Evolutionary conservation across 2,888 invertebrate genomes (phyloP), one percentile per base, ranked within the genome.

Genomic region (Elysia crispata): DNA sequence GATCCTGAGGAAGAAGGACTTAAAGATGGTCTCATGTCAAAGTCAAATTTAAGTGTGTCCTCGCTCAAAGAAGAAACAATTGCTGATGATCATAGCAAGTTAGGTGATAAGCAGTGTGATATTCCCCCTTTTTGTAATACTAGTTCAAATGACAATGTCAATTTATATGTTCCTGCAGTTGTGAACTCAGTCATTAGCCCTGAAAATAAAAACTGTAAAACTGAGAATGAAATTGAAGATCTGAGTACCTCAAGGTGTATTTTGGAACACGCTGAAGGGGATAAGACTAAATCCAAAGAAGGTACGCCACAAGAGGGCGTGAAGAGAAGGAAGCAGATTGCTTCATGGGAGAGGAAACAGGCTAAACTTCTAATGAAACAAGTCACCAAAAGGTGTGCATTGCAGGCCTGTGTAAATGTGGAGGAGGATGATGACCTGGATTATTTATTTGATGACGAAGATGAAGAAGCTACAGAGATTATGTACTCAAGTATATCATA

Each of bases 381-480:
- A 73, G 72, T 85, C 15, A 85, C 86, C 6, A 76, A 64, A 41
- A 3, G 41, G 11, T 41, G 41, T 41, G 41, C 41, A 41, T 41
- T 41, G 11, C 3, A 41, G 41, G 11, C 41, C 11, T 41, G 41
- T 41, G 41, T 41, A 41, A 41, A 41, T 41, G 11, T 41, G 25
- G 62, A 73, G 69, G 86, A 85, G 82, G 85, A 85, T 50, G 87
- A 89, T 76, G 87, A 88, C 76, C 86, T 89, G 86, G 89, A 89
- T 85, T 88, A 89, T 81, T 81, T 89, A 30, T 89, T 89, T 85
- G 89, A 88, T 76, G 86, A 86, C 77, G 85, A 84, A 74, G 81
- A 82, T 25, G 83, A 85, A 41, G 85, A 83, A 41, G 41, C 41
- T 41, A 41, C 41, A 41, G 41, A 41, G 5, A 41, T 41, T 41